A percentile compares a stretch with the other conserved stretches of the same genome.
phyloP scores from a whole-genome alignment of 2,797 vertebrate species.

The Otus scops region DNA sequence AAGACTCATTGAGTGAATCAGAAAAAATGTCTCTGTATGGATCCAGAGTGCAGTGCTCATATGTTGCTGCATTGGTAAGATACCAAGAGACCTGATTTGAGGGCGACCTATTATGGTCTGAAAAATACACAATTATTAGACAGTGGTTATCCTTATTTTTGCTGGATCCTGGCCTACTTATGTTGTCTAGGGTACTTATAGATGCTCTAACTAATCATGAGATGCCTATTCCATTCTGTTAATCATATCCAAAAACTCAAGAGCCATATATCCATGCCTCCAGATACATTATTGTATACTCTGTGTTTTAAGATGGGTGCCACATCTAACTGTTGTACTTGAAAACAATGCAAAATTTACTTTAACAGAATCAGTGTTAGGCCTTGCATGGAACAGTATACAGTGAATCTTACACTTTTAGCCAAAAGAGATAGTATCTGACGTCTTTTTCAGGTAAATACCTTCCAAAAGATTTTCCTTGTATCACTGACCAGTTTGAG shows the following conservation, averaged over 20 bases:
- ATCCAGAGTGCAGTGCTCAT: neutral
- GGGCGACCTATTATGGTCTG: neutral
- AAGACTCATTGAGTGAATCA: neutral
- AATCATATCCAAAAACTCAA: neutral
- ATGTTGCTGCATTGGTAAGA: neutral
- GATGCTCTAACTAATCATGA: neutral
- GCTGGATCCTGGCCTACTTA: neutral
- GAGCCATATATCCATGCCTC: neutral
- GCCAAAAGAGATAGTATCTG: neutral
- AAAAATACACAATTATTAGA: neutral
- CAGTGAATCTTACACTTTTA: neutral
- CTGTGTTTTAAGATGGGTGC: neutral
- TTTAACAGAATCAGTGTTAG: neutral
- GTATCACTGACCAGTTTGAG: neutral
- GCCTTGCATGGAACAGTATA: neutral
- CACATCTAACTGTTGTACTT: neutral
- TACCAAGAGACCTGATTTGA: neutral
- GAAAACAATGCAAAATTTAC: neutral
- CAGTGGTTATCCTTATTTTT: neutral
- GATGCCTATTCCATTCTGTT: neutral
- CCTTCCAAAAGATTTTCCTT: neutral
- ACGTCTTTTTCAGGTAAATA: neutral
- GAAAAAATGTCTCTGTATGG: neutral
- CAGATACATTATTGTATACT: neutral
- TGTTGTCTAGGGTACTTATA: neutral